Evolutionary conservation across 1,140 invertebrate species (phyloP).

Genomic region (Hermetia illucens): DNA sequence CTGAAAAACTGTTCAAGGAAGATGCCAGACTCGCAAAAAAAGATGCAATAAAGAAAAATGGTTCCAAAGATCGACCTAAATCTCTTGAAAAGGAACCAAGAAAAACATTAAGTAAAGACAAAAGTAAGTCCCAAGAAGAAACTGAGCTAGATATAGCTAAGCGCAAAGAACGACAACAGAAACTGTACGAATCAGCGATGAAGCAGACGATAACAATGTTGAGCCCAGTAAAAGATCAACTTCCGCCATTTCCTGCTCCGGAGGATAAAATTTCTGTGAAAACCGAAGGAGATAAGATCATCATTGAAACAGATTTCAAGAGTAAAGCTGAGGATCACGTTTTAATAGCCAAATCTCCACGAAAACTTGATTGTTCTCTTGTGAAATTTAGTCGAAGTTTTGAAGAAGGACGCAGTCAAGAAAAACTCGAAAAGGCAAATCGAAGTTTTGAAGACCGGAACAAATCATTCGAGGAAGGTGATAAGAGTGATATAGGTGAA

Average conservation of each 20-base stretch:
- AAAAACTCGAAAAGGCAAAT: slow-evolving; percentile 38
- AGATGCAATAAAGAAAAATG: slow-evolving; percentile 36
- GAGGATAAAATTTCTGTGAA: slow-evolving; percentile 49
- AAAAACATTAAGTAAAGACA: slow-evolving; percentile 43
- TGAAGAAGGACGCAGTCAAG: slow-evolving; percentile 39
- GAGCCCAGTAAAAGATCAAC: slow-evolving; percentile 48
- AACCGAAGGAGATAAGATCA: slow-evolving; percentile 46
- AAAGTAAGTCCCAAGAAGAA: slow-evolving; percentile 51
- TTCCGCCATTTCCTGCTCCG: slow-evolving; percentile 49
- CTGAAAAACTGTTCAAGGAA: slow-evolving; percentile 5
- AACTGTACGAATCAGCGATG: slow-evolving; percentile 52
- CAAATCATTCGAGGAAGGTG: slow-evolving; percentile 42
- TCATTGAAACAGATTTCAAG: slow-evolving; percentile 45
- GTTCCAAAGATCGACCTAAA: slow-evolving; percentile 46
- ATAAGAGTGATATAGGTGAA: slow-evolving; percentile 34
- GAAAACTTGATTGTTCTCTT: slow-evolving; percentile 47
- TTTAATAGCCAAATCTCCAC: slow-evolving; percentile 53
- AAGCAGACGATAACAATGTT: slow-evolving; percentile 53
- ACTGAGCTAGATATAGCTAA: slow-evolving; percentile 50
- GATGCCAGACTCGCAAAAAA: slow-evolving; percentile 16
- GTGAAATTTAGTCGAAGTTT: slow-evolving; percentile 52
- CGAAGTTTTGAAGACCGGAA: slow-evolving; percentile 44
- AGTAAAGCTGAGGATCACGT: slow-evolving; percentile 46
- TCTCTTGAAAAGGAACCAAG: slow-evolving; percentile 47
- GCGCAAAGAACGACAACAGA: slow-evolving; percentile 51